Evolutionary conservation across 1,140 invertebrate species (phyloP).

Genomic region (Scaptomyza pallida): DNA sequence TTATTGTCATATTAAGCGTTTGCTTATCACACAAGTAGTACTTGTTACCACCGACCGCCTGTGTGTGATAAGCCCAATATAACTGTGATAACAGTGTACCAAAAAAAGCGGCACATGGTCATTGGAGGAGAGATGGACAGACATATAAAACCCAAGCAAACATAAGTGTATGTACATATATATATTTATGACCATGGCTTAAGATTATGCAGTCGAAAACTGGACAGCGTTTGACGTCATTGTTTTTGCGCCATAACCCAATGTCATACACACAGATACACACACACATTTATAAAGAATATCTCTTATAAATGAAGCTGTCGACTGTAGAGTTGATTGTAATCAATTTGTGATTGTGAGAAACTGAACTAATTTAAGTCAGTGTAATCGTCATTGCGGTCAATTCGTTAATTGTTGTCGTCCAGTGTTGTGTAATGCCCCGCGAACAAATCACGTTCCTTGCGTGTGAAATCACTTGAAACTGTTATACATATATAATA

Average conservation of each 20-base stretch:
- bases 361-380: constrained; percentile 28
- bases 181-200: constrained; percentile 24
- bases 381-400: background rate
- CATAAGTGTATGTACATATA: background rate
- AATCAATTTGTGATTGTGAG: constrained; percentile 41
- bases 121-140: background rate
- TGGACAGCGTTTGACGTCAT: constrained; percentile 63
- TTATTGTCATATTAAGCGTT: constrained; percentile 43
- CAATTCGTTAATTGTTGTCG: constrained; percentile 25
- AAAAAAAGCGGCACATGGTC: constrained; percentile 36
- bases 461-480: constrained; percentile 1
- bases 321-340: constrained; percentile 24
- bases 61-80: constrained; percentile 32
- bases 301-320: background rate
- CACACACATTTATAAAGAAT: background rate
- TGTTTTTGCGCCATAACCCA: constrained; percentile 28
- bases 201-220: constrained; percentile 61
- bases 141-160: constrained; percentile 1
- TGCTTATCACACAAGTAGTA: constrained; percentile 28
- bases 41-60: constrained; percentile 37
- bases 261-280: constrained; percentile 22
- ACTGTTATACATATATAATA: too few species aligned
- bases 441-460: constrained; percentile 2
- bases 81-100: constrained; percentile 15
- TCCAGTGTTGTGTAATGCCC: constrained; percentile 24